Evolutionary conservation across 2,797 vertebrate species (phyloP).

Genomic region (Lophius americanus): DNA sequence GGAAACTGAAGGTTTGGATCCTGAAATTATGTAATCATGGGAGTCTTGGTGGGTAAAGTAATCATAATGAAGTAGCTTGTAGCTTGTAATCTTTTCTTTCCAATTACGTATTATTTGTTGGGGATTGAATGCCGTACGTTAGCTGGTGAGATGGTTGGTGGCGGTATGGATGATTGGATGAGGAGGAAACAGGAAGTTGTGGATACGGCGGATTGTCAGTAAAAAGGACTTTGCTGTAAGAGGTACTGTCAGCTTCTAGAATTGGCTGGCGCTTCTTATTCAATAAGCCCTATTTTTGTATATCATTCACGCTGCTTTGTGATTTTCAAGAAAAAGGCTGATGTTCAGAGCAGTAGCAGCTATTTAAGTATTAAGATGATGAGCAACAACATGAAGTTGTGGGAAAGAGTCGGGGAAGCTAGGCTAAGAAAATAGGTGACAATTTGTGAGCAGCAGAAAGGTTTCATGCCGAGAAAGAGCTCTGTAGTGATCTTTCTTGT

Average conservation of each 20-base stretch:
- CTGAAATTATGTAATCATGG: conserved; percentile 57
- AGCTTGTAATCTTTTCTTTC: conserved; percentile 59
- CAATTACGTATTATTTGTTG: conserved; percentile 50
- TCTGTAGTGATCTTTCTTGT: no score
- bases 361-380: no score
- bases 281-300: neutral
- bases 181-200: conserved; percentile 36
- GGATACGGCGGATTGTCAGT: conserved; percentile 27
- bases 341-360: no score
- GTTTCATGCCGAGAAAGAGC: no score
- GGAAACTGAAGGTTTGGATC: conserved; percentile 57
- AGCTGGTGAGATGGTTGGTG: conserved; percentile 19
- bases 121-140: conserved; percentile 2
- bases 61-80: conserved; percentile 55
- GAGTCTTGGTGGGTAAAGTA: conserved; percentile 49
- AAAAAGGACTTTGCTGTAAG: neutral
- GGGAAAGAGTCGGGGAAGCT: no score
- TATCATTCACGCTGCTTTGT: conserved; percentile 1
- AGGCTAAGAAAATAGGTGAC: no score
- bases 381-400: no score
- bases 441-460: no score
- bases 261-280: conserved; percentile 12
- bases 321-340: neutral
- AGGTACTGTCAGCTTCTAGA: conserved; percentile 32
- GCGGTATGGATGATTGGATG: conserved; percentile 13